phyloP scores from a whole-genome alignment of 2,888 invertebrate species.

The Erebia epiphron region DNA sequence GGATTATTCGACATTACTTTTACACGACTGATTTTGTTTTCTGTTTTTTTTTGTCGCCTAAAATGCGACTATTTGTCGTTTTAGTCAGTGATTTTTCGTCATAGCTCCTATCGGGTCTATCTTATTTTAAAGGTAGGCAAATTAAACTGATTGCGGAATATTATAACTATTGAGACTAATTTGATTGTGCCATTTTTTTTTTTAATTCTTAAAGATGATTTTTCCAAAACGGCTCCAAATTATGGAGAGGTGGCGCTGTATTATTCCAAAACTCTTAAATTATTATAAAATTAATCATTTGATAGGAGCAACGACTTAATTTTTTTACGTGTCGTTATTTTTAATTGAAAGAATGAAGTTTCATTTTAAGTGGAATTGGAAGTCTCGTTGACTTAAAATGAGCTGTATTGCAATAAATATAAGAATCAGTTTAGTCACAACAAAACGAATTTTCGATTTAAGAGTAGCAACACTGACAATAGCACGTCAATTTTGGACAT shows the following conservation, averaged over 20 bases:
- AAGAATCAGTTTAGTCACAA: conserved; percentile 16
- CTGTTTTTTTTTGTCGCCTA: conserved; percentile 6
- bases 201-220: background rate
- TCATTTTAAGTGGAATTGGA: background rate
- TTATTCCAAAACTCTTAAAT: background rate
- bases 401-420: conserved; percentile 18
- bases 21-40: conserved; percentile 21
- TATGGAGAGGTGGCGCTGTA: background rate
- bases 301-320: background rate
- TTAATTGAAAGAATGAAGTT: background rate
- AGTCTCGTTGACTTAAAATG: conserved; percentile 11
- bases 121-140: background rate
- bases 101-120: conserved; percentile 1
- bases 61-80: conserved; percentile 1
- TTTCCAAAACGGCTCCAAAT: background rate
- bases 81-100: conserved; percentile 4
- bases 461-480: conserved; percentile 14
- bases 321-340: background rate
- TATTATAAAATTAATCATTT: background rate
- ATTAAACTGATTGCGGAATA: background rate
- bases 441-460: conserved; percentile 9
- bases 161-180: background rate
- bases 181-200: background rate
- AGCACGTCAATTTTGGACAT: conserved; percentile 9
- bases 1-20: conserved; percentile 29